Evolutionary conservation across 2,113 vertebrate genomes (phyloP).

Genomic region (Orientallactaga bullata): DNA sequence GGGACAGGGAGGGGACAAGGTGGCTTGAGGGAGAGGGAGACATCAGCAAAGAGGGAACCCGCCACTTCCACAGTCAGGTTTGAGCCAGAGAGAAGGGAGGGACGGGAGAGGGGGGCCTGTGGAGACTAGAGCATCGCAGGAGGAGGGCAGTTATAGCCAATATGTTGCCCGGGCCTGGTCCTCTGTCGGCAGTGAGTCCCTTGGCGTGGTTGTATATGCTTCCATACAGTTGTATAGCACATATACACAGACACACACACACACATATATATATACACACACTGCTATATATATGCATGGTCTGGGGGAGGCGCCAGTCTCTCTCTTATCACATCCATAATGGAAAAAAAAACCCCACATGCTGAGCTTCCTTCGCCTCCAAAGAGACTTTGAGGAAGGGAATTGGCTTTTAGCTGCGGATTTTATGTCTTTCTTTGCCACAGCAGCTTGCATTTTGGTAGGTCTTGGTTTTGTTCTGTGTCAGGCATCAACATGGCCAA

Average conservation of each 20-base stretch:
- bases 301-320: constrained; percentile 81
- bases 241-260: constrained; percentile 85
- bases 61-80: constrained; percentile 78
- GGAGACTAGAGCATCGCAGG: constrained; percentile 85
- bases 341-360: constrained; percentile 85
- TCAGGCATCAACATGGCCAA: constrained; percentile 98
- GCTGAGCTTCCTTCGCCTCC: constrained; percentile 85
- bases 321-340: constrained; percentile 80
- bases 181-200: constrained; percentile 84
- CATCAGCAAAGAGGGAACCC: constrained; percentile 81
- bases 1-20: constrained; percentile 63
- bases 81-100: constrained; percentile 73
- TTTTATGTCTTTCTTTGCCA: constrained; percentile 71
- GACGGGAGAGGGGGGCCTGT: constrained; percentile 80
- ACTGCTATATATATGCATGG: constrained; percentile 88
- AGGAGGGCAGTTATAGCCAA: constrained; percentile 92
- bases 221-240: constrained; percentile 81
- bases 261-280: constrained; percentile 86
- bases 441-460: constrained; percentile 74
- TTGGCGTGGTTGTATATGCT: constrained; percentile 82
- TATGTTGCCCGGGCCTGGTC: constrained; percentile 90
- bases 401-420: constrained; percentile 80
- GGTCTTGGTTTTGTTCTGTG: constrained; percentile 81
- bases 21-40: constrained; percentile 81
- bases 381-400: constrained; percentile 85